These are phyloP conservation scores for Drosophila teissieri DNA, from an alignment of 1,140 invertebrate species.

Conservation along the genomic window DNA sequence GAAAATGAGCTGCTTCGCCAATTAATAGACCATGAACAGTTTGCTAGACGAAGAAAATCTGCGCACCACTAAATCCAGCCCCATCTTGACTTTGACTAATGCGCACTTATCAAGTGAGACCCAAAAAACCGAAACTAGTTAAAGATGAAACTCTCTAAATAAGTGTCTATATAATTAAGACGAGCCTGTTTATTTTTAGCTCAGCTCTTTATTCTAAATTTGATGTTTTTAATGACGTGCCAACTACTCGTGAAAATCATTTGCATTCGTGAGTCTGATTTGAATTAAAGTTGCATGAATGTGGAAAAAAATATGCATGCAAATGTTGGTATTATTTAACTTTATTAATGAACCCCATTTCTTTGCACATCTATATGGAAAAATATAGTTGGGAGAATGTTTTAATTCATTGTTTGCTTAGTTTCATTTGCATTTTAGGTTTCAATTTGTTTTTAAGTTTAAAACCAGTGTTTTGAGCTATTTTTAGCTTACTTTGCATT, in stretches of 20 bases:
- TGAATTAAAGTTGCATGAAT: neutral
- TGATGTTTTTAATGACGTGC: neutral
- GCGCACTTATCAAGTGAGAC: constrained; percentile 42
- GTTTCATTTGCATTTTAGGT: neutral
- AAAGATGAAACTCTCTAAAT: constrained; percentile 12
- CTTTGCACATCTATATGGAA: neutral
- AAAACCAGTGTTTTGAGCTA: neutral
- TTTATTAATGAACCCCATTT: neutral
- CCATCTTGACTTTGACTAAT: constrained; percentile 28
- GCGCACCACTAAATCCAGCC: constrained; percentile 39
- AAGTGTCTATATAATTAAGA: neutral
- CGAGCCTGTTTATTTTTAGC: constrained; percentile 5
- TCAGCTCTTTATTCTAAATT: constrained; percentile 2
- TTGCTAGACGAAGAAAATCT: constrained; percentile 55
- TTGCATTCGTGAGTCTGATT: neutral
- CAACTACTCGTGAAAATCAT: constrained; percentile 1
- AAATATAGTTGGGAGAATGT: neutral
- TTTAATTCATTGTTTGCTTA: constrained; percentile 1
- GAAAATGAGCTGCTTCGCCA: constrained; percentile 56
- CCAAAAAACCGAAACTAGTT: constrained; percentile 4
- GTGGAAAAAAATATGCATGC: neutral
- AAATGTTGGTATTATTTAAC: constrained; percentile 1
- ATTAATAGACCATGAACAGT: constrained; percentile 78
- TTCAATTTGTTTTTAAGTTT: neutral
- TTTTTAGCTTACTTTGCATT: neutral